A percentile compares a stretch with the other conserved stretches of the same genome.
phyloP scores from a whole-genome alignment of 2,797 vertebrate species.

The Sebastes paucispinis region DNA sequence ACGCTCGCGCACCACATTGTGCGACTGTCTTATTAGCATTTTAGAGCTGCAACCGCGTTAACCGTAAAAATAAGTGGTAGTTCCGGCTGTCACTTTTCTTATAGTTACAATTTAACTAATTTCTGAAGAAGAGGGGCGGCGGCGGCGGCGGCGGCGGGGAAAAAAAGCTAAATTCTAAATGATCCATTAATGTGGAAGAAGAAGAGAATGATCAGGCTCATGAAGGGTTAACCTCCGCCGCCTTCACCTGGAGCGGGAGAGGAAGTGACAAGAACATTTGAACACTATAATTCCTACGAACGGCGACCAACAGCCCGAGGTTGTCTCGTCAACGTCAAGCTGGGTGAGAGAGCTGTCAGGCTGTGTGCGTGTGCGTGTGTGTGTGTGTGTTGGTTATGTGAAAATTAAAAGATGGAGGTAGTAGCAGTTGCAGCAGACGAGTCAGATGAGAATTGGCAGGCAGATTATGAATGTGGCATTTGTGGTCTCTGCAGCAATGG shows the following conservation, averaged over 20 bases:
- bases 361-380: neutral
- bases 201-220: neutral
- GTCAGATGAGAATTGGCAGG: slow-evolving; percentile 75
- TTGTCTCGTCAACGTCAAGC: slow-evolving; percentile 53
- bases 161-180: neutral
- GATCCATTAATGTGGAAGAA: neutral
- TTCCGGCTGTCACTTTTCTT: neutral
- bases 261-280: slow-evolving; percentile 65
- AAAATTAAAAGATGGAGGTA: neutral
- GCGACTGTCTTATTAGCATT: neutral
- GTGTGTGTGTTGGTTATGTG: slow-evolving; percentile 6
- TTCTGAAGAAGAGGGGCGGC: neutral
- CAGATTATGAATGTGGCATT: slow-evolving; percentile 75
- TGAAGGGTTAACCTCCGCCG: slow-evolving; percentile 13
- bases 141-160: too few relatives aligned
- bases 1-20: neutral
- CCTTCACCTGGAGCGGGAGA: slow-evolving; percentile 43
- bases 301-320: slow-evolving; percentile 18
- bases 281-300: slow-evolving; percentile 65
- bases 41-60: neutral
- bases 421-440: slow-evolving; percentile 38
- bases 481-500: slow-evolving; percentile 48
- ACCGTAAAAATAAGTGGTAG: neutral
- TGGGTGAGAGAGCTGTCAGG: slow-evolving; percentile 39
- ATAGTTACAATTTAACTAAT: neutral